Conservation (phyloP, 2,888 invertebrate genomes). For the Rapana venosa region DNA sequence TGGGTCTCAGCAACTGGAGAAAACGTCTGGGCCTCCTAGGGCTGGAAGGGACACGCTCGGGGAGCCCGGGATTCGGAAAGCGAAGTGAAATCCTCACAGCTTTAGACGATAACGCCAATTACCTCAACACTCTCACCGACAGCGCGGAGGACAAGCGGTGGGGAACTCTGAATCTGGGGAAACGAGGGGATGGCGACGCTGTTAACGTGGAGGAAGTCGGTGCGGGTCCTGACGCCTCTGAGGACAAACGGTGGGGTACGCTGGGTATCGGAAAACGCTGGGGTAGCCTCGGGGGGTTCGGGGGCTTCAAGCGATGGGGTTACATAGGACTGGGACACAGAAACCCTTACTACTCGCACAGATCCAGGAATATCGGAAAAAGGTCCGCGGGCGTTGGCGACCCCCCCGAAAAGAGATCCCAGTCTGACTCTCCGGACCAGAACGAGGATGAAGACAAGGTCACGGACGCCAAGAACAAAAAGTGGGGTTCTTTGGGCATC, state of each 20-base stretch:
- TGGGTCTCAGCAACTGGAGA: slow-evolving; percentile 3
- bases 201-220: not conserved
- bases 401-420: too few species aligned
- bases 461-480: not conserved
- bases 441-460: not conserved
- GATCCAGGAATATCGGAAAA: not conserved
- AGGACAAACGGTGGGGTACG: slow-evolving; percentile 27
- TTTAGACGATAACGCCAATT: not conserved
- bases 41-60: not conserved
- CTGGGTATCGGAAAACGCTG: slow-evolving; percentile 29
- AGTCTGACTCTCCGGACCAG: not conserved
- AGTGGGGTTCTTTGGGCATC: slow-evolving; percentile 18
- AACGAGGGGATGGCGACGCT: not conserved
- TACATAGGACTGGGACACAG: not conserved
- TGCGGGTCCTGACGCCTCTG: not conserved
- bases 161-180: not conserved
- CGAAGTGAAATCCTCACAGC: not conserved
- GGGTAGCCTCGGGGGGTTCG: slow-evolving; percentile 1
- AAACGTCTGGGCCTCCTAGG: not conserved
- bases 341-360: not conserved
- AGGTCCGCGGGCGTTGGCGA: not conserved
- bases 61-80: not conserved
- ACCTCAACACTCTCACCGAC: not conserved
- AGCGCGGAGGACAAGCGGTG: not conserved
- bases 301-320: not conserved